phyloP scores from a whole-genome alignment of 2,113 vertebrate genomes.

The Paratilapia polleni region DNA sequence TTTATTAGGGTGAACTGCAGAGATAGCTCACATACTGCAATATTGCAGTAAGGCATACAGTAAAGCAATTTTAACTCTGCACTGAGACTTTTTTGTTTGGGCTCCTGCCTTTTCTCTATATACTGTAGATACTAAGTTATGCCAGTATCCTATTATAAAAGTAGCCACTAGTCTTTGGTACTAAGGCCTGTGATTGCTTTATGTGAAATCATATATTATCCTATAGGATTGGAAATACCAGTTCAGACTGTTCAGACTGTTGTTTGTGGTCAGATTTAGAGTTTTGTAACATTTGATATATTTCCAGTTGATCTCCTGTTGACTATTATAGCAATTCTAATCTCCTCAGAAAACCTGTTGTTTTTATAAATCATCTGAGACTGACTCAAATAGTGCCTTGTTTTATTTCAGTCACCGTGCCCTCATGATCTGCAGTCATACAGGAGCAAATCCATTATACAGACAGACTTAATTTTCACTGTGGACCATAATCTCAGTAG shows the following conservation, averaged over 20 bases:
- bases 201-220: not conserved
- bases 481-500: not conserved
- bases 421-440: not conserved
- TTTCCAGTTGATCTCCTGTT: not conserved
- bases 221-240: not conserved
- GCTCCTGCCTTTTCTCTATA: not conserved
- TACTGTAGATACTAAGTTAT: not conserved
- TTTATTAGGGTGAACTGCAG: not conserved
- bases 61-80: not conserved
- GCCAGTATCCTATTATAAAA: too few species aligned
- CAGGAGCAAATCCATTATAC: not conserved
- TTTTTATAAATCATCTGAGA: not conserved
- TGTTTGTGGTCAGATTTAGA: not conserved
- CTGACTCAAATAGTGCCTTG: not conserved
- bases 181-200: not conserved
- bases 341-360: not conserved
- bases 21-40: not conserved
- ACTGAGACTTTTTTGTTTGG: not conserved
- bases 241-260: not conserved
- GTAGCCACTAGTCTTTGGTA: not conserved
- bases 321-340: not conserved
- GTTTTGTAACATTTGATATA: not conserved
- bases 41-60: not conserved
- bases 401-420: not conserved
- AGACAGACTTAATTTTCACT: not conserved